Percentiles rank a stretch among this genome's conserved stretches.
These are phyloP conservation scores for Characodon lateralis DNA, from an alignment of 2,797 vertebrate species.

Conservation along the genomic window DNA sequence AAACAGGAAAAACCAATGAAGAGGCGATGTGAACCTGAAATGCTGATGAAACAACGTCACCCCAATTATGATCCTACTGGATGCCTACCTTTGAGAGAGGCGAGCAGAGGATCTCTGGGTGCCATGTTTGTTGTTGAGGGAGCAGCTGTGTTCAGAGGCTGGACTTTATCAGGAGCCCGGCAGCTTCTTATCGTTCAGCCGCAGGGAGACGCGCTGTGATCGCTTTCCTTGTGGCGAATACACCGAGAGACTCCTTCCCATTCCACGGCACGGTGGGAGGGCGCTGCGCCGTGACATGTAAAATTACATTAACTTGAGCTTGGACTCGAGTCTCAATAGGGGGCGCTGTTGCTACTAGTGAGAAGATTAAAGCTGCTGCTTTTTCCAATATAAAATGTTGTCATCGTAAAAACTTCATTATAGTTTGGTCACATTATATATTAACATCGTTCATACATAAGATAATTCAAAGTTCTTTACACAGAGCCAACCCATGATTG, in stretches of 20 bases:
- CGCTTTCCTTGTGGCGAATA: conserved; percentile 51
- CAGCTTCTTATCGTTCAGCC: conserved; percentile 20
- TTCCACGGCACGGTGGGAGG: neutral
- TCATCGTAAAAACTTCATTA: neutral
- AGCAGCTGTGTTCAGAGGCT: conserved; percentile 2
- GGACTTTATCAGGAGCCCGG: conserved; percentile 4
- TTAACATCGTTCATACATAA: neutral
- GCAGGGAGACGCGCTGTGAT: neutral
- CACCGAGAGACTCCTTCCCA: conserved; percentile 5
- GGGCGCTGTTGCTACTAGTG: neutral
- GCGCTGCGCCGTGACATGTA: neutral
- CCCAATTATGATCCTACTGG: neutral
- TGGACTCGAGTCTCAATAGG: neutral
- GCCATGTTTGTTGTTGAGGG: conserved; percentile 69
- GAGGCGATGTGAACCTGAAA: neutral
- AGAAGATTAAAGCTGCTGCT: neutral
- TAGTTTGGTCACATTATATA: neutral
- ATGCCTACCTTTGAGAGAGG: conserved; percentile 81
- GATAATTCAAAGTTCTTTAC: neutral
- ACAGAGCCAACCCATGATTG: neutral
- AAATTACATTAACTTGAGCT: neutral
- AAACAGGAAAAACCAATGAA: neutral
- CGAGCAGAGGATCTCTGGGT: conserved; percentile 82
- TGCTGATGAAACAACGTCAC: neutral
- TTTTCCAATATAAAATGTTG: neutral